Evolutionary conservation across 2,888 invertebrate genomes (phyloP).

Genomic region (Monochamus alternatus): DNA sequence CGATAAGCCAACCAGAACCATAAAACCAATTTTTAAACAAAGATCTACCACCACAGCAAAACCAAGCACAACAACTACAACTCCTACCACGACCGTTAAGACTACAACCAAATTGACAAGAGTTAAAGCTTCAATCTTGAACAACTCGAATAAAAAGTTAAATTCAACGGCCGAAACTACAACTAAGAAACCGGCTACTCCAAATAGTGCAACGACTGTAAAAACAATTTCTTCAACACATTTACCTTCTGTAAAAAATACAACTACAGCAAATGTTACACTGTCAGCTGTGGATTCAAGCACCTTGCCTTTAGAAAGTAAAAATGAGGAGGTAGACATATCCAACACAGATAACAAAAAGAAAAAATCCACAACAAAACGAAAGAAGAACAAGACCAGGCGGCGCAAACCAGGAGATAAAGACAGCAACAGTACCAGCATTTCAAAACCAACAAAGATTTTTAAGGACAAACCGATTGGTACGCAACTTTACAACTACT

Average conservation of each 20-base stretch:
- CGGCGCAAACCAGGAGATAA: conserved; percentile 75
- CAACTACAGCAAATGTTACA: conserved; percentile 45
- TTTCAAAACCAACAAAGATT: conserved; percentile 61
- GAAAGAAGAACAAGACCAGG: conserved; percentile 77
- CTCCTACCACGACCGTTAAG: conserved; percentile 50
- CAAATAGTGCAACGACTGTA: conserved; percentile 21
- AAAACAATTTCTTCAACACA: not conserved
- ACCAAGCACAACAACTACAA: conserved; percentile 55
- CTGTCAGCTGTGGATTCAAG: conserved; percentile 45
- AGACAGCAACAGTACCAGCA: conserved; percentile 59
- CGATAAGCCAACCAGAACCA: conserved; percentile 54
- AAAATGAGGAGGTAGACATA: conserved; percentile 66
- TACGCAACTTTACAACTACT: conserved; percentile 84
- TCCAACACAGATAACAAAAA: conserved; percentile 55
- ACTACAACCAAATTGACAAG: conserved; percentile 70
- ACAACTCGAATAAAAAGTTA: conserved; percentile 71
- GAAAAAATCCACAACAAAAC: conserved; percentile 70
- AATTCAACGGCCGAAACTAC: conserved; percentile 50
- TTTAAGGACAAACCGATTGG: conserved; percentile 76
- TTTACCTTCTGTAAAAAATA: not conserved
- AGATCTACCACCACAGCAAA: conserved; percentile 64
- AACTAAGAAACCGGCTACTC: conserved; percentile 37
- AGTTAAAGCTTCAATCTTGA: conserved; percentile 76
- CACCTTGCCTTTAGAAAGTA: conserved; percentile 63
- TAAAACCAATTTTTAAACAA: conserved; percentile 65